Evolutionary conservation across 2,797 vertebrate genomes (phyloP).

Genomic region (Momotus momota): DNA sequence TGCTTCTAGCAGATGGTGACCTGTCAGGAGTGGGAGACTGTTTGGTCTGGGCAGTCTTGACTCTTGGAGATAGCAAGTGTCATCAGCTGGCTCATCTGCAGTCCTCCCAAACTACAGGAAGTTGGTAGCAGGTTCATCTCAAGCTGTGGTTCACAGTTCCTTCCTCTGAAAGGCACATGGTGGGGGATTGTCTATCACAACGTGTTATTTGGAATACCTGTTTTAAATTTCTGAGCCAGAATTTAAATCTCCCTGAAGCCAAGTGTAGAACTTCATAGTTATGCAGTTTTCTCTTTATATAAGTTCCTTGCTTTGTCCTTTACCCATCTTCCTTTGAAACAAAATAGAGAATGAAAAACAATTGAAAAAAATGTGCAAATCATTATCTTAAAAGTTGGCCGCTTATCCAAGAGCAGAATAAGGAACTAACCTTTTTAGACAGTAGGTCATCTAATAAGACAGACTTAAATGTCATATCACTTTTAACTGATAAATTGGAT

Average conservation of each 20-base stretch:
- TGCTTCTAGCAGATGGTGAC: background rate
- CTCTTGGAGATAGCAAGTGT: background rate
- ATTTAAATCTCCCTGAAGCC: constrained; percentile 1
- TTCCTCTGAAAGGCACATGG: background rate
- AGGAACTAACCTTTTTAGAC: background rate
- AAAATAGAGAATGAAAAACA: background rate
- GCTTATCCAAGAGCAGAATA: background rate
- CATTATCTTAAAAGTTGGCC: background rate
- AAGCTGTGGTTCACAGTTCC: background rate
- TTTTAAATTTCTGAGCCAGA: background rate
- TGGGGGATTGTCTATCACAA: background rate
- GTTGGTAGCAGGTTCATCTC: background rate
- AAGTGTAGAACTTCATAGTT: background rate
- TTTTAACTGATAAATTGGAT: background rate
- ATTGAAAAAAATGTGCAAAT: background rate
- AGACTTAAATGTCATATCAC: background rate
- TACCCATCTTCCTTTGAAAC: background rate
- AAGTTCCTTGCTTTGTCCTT: background rate
- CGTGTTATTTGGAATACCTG: background rate
- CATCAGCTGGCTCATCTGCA: background rate
- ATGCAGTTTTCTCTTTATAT: background rate
- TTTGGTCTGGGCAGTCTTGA: background rate
- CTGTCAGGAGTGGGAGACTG: accelerated
- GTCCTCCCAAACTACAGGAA: background rate
- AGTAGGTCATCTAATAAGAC: background rate